Conservation (phyloP, 2,113 vertebrate genomes). For the Chrysemys picta region DNA sequence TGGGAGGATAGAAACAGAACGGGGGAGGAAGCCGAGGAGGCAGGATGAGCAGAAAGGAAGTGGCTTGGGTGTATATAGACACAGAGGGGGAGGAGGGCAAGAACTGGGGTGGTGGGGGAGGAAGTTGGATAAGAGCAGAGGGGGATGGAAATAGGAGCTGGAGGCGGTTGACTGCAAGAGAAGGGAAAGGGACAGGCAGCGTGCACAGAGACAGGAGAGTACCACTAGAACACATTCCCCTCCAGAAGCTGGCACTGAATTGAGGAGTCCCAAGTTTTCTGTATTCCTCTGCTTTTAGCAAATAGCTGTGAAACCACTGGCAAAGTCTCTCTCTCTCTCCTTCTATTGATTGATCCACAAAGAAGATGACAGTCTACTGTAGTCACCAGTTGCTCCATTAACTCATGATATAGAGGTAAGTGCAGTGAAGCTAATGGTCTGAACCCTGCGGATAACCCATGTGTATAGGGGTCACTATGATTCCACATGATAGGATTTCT, state of each 20-base stretch:
- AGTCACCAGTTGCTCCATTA: background rate
- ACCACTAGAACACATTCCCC: background rate
- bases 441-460: background rate
- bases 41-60: background rate
- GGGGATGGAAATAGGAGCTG: background rate
- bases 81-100: background rate
- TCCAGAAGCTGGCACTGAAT: background rate
- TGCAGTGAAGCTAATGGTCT: background rate
- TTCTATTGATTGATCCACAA: background rate
- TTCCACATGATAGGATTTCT: background rate
- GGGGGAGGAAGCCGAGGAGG: background rate
- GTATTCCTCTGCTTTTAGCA: background rate
- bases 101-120: background rate
- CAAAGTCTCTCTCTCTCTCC: background rate
- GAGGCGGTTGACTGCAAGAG: background rate
- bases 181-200: background rate
- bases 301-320: background rate
- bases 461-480: background rate
- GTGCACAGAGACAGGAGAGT: background rate
- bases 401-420: background rate
- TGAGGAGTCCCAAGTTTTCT: background rate
- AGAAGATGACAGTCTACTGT: background rate
- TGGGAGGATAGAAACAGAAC: background rate
- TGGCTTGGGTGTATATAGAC: background rate
- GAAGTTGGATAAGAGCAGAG: background rate